These are phyloP conservation scores for Tragelaphus buxtoni DNA, from an alignment of 2,113 vertebrate species.

Conservation along the genomic window DNA sequence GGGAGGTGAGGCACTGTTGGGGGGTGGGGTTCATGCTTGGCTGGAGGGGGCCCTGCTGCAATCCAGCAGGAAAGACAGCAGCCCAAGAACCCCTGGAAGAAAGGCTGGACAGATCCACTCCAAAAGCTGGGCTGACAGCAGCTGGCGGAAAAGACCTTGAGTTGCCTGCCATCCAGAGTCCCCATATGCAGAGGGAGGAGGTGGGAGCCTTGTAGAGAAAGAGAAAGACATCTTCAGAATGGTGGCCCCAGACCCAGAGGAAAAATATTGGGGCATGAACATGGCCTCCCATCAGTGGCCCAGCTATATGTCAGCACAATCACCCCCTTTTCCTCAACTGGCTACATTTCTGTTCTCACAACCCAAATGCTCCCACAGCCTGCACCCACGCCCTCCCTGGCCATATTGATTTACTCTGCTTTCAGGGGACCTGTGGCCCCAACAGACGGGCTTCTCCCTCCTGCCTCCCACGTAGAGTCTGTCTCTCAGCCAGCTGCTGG, in stretches of 20 bases:
- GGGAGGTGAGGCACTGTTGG: too few relatives aligned
- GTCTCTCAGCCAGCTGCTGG: background rate
- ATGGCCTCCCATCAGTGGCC: background rate
- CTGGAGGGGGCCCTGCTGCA: background rate
- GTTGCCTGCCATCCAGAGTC: background rate
- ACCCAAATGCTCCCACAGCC: background rate
- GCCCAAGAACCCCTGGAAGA: background rate
- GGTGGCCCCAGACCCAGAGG: background rate
- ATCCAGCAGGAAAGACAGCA: background rate
- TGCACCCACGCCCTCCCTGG: background rate
- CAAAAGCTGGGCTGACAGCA: background rate
- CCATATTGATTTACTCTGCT: background rate
- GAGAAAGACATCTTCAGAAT: background rate
- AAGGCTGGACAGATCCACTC: background rate
- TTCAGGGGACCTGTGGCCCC: conserved; percentile 10
- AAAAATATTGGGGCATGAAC: too few relatives aligned
- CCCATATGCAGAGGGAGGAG: background rate
- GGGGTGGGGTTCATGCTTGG: too few relatives aligned
- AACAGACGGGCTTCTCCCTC: background rate
- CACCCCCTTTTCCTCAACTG: background rate
- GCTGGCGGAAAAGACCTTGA: background rate
- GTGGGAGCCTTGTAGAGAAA: background rate
- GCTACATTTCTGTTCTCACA: background rate
- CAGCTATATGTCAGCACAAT: background rate
- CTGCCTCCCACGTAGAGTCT: background rate